Evolutionary conservation across 2,113 vertebrate genomes (phyloP), one percentile per base, ranked within the genome.

Genomic region (Urocolius indicus): DNA sequence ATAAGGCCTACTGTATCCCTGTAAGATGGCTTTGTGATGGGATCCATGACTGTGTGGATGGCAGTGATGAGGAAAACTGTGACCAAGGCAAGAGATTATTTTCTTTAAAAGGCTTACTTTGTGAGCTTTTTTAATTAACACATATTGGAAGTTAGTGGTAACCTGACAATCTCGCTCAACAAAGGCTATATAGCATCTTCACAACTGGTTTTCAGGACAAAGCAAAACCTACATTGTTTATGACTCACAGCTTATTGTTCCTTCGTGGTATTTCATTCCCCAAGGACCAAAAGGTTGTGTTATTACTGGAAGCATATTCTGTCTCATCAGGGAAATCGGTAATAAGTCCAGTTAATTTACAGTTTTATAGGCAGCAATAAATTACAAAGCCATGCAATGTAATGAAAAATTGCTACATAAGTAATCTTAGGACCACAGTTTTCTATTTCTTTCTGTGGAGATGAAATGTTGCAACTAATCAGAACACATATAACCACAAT

Each of bases 11-110:
- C 98, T 99, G 99, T 24, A 97, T 99, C 92, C 99, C 99, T 19
- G 95, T 98, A 84, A 98, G 99, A 57, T 99, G 99, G 99, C 98
- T 99, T 19, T 99, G 99, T 23, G 99, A 99, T 55, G 99, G 99
- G 9, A 97, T 99, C 92, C 97, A 98, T 5, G 99, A 99, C 96
- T 99, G 99, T 51, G 98, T 99, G 96, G 99, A 99, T 95, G 98
- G 98, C 95, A 99, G 99, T 6, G 99, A 99, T 5, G 99, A 99
- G 97, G 98, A 99, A n/a, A 98, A 97, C 96, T 99, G 99, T 95
- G 98, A 98, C 79, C 97, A 94, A 96, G 98, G 98, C 97, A 74
- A 96, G 97, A 46, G 20, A 21, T 2, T 0, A 38, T 85, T 45
- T 36, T 59, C 43, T 58, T 63, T 46, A 10, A 67, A 74, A 32